Base-by-base conservation (phyloP, 2,797 vertebrate species). In the Pogoniulus pusillus region DNA sequence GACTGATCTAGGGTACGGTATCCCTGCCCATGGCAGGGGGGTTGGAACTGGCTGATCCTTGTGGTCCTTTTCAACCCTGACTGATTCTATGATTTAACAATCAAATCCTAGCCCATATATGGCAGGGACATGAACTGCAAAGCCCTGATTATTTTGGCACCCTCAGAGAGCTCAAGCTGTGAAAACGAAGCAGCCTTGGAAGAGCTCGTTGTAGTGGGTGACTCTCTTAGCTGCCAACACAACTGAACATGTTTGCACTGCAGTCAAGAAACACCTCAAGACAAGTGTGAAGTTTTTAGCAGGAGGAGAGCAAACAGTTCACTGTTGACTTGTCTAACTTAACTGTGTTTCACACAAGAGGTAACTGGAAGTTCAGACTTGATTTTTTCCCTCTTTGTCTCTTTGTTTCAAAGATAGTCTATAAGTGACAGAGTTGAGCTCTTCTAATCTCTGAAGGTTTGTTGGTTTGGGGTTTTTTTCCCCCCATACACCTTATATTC, bases 101-200 rank as follows among this genome's bases (percentile, higher is more conserved):
- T 86, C 85, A 93, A 88, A 81, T 79, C 53, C 24, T 34, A 47
- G 27, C n/a, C 91, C 22, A 1, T 89, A 84, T 54, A 73, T 12
- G 54, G 47, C 72, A 77, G 60, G 71, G 77, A 37, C 65, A 75
- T 34, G 81, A 96, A 97, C 95, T 45, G 80, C 80, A 94, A 90
- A 92, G 88, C 75, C 41, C 29, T 87, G 76, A 91, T 96, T 93
- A 79, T 79, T 91, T 95, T 91, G 89, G 71, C 94, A 82, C 79
- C 72, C 64, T 86, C 39, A 1, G 27, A 89, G 69, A 71, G 37
- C 75, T 91, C 20, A 71, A 95, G 84, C 86, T 92, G 84, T 78
- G 66, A 32, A 89, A 92, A 80, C 82, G 73, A 89, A 83, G 91
- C 93, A 16, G 75, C 63, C 74, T 49, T 68, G 77, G 71, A 95